A percentile compares a stretch with the other conserved stretches of the same genome.
These are phyloP conservation scores for Aurelia sp. DNA, from an alignment of 30 jellyfish, hydroid and myxozoan genomes.

Conservation along the genomic window DNA sequence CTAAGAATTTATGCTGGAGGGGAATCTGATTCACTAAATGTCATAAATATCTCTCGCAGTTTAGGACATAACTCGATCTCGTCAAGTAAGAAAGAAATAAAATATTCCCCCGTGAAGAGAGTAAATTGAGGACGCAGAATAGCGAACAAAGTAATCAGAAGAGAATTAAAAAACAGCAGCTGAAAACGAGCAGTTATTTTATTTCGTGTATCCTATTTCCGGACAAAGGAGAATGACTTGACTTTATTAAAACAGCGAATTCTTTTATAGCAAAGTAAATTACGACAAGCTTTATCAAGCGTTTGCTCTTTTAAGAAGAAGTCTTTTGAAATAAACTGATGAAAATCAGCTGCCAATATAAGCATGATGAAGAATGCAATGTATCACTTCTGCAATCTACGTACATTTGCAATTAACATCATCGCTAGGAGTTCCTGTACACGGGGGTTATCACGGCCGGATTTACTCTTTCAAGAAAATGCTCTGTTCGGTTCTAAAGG, in stretches of 20 bases:
- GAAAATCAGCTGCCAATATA: slow-evolving; percentile 63
- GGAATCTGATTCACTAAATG: too few species aligned
- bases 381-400: slow-evolving; percentile 61
- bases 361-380: slow-evolving; percentile 24
- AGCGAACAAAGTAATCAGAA: slow-evolving; percentile 71
- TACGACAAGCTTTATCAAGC: slow-evolving; percentile 49
- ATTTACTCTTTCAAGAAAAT: too few species aligned
- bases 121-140: slow-evolving; percentile 38
- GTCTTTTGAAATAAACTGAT: slow-evolving; percentile 41
- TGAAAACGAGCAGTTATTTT: slow-evolving; percentile 73
- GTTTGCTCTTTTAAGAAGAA: slow-evolving; percentile 67
- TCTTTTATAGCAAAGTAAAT: slow-evolving; percentile 62
- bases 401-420: slow-evolving; percentile 47
- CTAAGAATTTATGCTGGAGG: too few species aligned
- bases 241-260: slow-evolving; percentile 69
- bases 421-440: neutral
- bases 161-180: slow-evolving; percentile 78
- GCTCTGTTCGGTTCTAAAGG: too few species aligned
- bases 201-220: slow-evolving; percentile 78
- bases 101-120: slow-evolving; percentile 39
- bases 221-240: slow-evolving; percentile 58
- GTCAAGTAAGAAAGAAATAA: too few species aligned
- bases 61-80: too few species aligned
- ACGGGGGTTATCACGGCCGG: slow-evolving; percentile 30
- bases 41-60: too few species aligned